Base-by-base conservation (phyloP, 2,113 vertebrate genomes). In the Himantopus leucocephalus region DNA sequence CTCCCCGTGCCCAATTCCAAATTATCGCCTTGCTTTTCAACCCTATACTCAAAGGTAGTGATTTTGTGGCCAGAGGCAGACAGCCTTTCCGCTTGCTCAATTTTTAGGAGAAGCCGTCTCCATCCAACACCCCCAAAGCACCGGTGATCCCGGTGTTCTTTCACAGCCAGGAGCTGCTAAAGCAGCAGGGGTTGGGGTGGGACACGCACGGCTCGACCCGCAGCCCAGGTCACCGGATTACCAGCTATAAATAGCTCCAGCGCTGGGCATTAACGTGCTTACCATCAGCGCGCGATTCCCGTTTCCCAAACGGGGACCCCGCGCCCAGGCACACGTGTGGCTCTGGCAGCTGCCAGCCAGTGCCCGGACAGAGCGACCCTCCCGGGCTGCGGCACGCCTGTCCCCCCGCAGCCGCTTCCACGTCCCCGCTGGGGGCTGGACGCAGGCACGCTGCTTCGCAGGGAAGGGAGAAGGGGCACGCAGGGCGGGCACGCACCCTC, bases 151-250 rank as follows among this genome's bases (percentile, higher is more conserved):
- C 1, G 37, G 37, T 8, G 14, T 8, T 47, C 70, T 30, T 29
- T 48, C 45, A 8, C 50, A 15, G 80, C 32, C 20, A 2, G 90
- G 76, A 92, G 82, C 94, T 26, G 58, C 55, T 30, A 17, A 41
- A 58, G 79, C 66, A 0, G 62, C 39, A 41, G 76, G 67, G 91
- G 82, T n/a, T 71, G 88, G 66, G 52, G 78, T 80, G 91, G 94
- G 88, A 90, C 85, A 52, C 16, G 30, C 39, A 1, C 5, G 35
- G 81, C 70, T 24, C 13, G 85, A 96, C 94, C 96, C 32, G 10
- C 88, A 72, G 85, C 78, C 96, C 94, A 88, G 94, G 96, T 96
- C 96, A 96, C 66, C 3, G 66, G 94, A 96, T 96, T 96, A 96
- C 74, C 0, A 9, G n/a, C 82, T 93, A 90, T 82, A 82, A 90